Evolutionary conservation across 2,797 vertebrate genomes (phyloP), one percentile per base, ranked within the genome.

Genomic region (Sebastes glaucus): DNA sequence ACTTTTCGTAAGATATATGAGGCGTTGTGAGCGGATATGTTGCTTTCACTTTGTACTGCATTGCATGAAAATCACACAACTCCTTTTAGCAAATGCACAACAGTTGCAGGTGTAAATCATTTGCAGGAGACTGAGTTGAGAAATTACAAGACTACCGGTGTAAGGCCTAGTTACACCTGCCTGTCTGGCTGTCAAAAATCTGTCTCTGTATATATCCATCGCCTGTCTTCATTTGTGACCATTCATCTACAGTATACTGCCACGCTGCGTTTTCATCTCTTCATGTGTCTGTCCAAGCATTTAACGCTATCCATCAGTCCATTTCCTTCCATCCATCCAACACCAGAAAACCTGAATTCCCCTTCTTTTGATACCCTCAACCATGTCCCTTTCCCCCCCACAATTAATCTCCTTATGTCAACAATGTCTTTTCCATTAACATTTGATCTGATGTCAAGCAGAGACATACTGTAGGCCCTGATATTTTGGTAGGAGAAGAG

Each of bases 111-210:
- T 16, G 23, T 14, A 20, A 5, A 22, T 28, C n/a, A 57, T 74
- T 74, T 60, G 33, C 13, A 7, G 13, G 38, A 55, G 13, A 71
- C 18, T 16, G 52, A 71, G 42, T 42, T 55, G n/a, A 49, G 23
- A 38, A 49, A 35, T 70, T 53, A 78, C 69, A 80, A 35, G 18
- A 81, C n/a, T 60, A 56, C 33, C 33, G 1, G 18, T 49, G 16
- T 62, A 35, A 74, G 38, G n/a, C 3, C 9, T 9, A 28, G 56
- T 42, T 46, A 13, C 33, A 35, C 8, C 30, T 74, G 46, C 10
- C 61, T 67, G 42, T 77, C 72, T 57, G 38, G 11, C 30, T 81
- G 74, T 87, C 74, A 84, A 6, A 49, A 7, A 46, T 46, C 11
- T 38, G 38, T 73, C 68, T 76, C 55, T 69, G 59, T 73, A 55